Evolutionary conservation across 2,113 vertebrate species (phyloP).

Genomic region (Ceuthmochares aereus): DNA sequence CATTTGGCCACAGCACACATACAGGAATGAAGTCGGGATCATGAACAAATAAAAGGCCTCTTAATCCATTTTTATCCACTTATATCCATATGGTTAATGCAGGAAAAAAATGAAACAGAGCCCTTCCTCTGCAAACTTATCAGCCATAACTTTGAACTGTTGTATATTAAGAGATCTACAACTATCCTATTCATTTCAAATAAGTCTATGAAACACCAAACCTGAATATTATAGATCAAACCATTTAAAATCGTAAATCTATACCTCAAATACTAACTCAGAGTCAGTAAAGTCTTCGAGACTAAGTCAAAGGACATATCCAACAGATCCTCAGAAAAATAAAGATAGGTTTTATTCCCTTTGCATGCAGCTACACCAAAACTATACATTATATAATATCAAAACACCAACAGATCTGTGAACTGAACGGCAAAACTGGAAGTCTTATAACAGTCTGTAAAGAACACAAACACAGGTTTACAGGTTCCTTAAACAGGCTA

Average conservation of each 20-base stretch:
- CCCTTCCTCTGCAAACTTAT: neutral
- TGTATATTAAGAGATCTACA: neutral
- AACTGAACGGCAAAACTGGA: neutral
- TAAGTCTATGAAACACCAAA: neutral
- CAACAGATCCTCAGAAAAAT: neutral
- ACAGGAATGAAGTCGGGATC: neutral
- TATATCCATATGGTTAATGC: neutral
- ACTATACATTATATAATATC: neutral
- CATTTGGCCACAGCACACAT: neutral
- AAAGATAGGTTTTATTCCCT: neutral
- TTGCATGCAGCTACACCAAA: neutral
- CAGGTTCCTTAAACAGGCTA: neutral
- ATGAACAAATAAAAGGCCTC: neutral
- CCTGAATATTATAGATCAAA: neutral
- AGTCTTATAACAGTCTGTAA: neutral
- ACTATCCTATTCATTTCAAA: neutral
- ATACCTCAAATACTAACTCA: neutral
- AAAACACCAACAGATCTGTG: neutral
- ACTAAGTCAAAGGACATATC: neutral
- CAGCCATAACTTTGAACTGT: neutral
- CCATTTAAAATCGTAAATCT: neutral
- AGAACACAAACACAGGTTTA: neutral
- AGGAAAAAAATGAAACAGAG: neutral
- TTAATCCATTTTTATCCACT: neutral
- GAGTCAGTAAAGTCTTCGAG: no score